phyloP scores from a whole-genome alignment of 2,113 vertebrate genomes.

The Oxyruncus cristatus region DNA sequence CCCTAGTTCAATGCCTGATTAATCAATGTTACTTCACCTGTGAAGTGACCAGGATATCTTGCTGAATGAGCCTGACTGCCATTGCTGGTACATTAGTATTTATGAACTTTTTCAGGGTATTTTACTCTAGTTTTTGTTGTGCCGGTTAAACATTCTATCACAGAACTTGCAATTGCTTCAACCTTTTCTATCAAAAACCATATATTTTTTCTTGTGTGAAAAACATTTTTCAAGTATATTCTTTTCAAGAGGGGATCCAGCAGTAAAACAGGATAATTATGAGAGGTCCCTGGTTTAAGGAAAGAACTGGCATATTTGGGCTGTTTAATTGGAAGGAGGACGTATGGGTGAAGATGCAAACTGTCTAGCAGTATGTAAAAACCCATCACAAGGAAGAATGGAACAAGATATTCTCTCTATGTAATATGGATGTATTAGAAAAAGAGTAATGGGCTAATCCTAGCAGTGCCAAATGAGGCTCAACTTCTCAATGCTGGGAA shows the following conservation, averaged over 20 bases:
- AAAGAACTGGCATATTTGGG: not conserved
- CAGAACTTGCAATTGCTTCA: not conserved
- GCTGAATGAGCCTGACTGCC: not conserved
- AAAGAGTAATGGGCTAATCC: not conserved
- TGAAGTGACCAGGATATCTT: not conserved
- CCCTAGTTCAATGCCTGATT: not conserved
- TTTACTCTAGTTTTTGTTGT: not conserved
- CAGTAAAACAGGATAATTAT: not conserved
- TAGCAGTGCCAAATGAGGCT: not conserved
- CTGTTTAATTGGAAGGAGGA: not conserved
- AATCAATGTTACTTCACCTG: not conserved
- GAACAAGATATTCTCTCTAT: not conserved
- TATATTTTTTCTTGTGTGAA: not conserved
- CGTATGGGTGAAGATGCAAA: not conserved
- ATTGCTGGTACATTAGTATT: not conserved
- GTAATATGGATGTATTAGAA: not conserved
- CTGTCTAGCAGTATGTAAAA: not conserved
- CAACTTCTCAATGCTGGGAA: not conserved
- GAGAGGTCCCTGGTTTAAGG: not conserved
- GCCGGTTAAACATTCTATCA: not conserved
- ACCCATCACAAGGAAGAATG: not conserved
- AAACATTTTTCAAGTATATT: not conserved
- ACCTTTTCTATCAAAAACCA: not conserved
- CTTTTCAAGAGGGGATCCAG: not conserved
- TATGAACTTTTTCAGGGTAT: not conserved